Base-by-base conservation (phyloP, 2,113 vertebrate species). In the Corythornis vintsioides region DNA sequence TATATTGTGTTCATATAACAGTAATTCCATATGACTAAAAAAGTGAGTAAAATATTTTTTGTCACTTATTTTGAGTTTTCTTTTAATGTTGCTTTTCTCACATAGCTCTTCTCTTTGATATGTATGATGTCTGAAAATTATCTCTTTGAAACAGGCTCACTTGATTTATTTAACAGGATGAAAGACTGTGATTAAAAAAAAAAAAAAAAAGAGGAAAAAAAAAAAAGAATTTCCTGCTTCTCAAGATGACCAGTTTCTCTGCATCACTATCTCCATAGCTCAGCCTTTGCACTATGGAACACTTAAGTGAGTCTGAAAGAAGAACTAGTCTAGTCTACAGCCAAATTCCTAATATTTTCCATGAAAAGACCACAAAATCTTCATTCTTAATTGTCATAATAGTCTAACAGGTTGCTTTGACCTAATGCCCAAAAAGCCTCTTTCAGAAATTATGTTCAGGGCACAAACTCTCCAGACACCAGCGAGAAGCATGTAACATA, bases 1-100 rank as follows among this genome's bases (percentile, higher is more conserved):
- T 45, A 75, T 5, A 48, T 31, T 50, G 25, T 7, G 15, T 50
- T 95, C 78, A 29, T 29, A 6, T 50, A 92, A 56, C 61, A 19
- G 29, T 38, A 88, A 65, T 61, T 72, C 66, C 77, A 92, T 86
- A 83, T 40, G 45, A 95, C 89, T 94, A 86, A 88, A 94, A 94
- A 43, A 45, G 18, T 52, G 43, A n/a, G 60, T 74, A 47, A 81
- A 70, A 29, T n/a, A 15, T 24, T 50, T 88, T 76, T 85, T 88
- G 28, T 29, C 73, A 79, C 69, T 90, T 74, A 89, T 81, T 84
- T 79, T 74, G 69, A 43, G 33, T 10, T 2, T 4, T 71, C 88
- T 64, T 72, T 26, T 25, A 42, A 7, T 18, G 9, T 15, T 61
- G 12, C 45, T 50, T 74, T 76, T 50, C 53, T 61, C 35, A 92